These are phyloP conservation scores for Craniophora ligustri DNA, from an alignment of 2,888 invertebrate species.

Conservation along the genomic window DNA sequence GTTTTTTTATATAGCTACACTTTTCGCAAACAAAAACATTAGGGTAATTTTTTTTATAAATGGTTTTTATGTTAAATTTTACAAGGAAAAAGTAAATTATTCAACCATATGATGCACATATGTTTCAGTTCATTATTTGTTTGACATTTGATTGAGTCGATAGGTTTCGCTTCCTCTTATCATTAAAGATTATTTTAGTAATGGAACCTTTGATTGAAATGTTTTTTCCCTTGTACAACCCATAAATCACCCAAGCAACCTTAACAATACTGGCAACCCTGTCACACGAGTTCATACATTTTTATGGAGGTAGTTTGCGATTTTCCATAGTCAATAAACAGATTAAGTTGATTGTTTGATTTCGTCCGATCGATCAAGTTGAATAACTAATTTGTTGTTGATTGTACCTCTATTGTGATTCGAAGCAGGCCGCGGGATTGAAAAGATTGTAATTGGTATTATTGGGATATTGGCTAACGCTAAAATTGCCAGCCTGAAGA, in stretches of 20 bases:
- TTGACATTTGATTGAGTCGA: no score
- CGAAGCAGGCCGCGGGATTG: conserved; percentile 51
- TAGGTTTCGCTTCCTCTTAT: no score
- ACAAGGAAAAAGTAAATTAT: no score
- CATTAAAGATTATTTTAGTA: not conserved
- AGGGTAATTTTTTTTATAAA: no score
- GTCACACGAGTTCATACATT: conserved; percentile 44
- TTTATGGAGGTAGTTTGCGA: conserved; percentile 67
- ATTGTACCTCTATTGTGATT: conserved; percentile 61
- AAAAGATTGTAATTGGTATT: conserved; percentile 50
- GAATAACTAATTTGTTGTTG: conserved; percentile 55
- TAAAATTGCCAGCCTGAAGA: conserved; percentile 46
- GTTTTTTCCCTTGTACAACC: not conserved
- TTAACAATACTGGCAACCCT: conserved; percentile 51
- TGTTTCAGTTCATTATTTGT: no score
- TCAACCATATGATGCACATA: no score
- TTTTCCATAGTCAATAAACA: conserved; percentile 69
- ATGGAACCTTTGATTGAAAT: not conserved
- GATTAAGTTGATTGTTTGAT: conserved; percentile 59
- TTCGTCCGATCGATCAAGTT: conserved; percentile 54
- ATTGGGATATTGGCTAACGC: conserved; percentile 48
- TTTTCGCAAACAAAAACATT: no score
- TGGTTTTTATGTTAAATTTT: no score
- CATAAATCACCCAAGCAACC: conserved; percentile 25
- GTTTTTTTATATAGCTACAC: no score